Base-by-base conservation (phyloP, 2,797 vertebrate genomes). In the Peromyscus eremicus region DNA sequence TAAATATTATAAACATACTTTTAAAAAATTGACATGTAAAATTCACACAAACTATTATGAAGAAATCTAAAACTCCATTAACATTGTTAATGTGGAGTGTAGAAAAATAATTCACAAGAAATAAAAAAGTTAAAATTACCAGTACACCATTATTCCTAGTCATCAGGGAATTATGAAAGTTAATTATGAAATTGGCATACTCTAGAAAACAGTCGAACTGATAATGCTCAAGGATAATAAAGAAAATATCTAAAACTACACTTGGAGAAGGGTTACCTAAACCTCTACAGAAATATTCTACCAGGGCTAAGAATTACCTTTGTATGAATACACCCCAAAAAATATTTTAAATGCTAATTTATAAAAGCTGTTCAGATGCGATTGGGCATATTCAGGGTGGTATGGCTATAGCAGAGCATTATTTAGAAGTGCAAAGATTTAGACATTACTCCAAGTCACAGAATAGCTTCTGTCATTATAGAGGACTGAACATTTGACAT, bases 371-470 rank as follows among this genome's bases (percentile, higher is more conserved):
- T 83, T 90, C 55, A 79, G 66, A 34, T 17, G 12, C 68, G 6
- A 68, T 34, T 34, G 29, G 13, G 5, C 13, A 34, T 68, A 13
- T 68, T 34, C 62, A 68, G 3, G 29, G 12, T 68, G 66, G 32
- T 34, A 68, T 68, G 13, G 32, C 12, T 68, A 14, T 68, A 68
- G 29, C 17, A 71, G 29, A 76, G 21, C 23, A 83, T 89, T 40
- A 85, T 84, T 81, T 85, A 55, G 79, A 90, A 87, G 29, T 80
- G 2, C 17, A 84, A 96, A 91, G 49, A 70, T 85, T 96, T n/a
- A 81, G 27, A 91, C 68, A 43, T 11, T 89, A 92, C 49, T 40
- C 25, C n/a, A 4, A 81, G 16, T 81, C 73, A 66, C 23, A 86
- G 23, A 93, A 96, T 34, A 91, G 13, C 49, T 88, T 71, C 25